A percentile compares a stretch with the other conserved stretches of the same genome.
These are phyloP conservation scores for Ceratoteleas bidentatus DNA, from an alignment of 1,140 invertebrate species.

Conservation along the genomic window DNA sequence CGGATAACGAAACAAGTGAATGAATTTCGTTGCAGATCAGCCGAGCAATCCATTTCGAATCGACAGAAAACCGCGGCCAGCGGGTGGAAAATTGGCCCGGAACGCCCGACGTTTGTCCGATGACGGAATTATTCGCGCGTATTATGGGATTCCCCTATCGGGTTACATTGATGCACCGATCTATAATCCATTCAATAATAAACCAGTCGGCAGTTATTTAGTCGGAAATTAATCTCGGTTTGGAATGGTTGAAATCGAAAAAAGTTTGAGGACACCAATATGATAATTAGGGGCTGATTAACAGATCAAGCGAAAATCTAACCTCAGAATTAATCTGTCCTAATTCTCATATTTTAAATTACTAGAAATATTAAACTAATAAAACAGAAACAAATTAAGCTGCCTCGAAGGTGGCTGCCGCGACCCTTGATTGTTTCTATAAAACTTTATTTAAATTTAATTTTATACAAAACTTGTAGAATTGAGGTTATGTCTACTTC, in stretches of 20 bases:
- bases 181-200: slow-evolving; percentile 71
- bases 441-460: no score
- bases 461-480: no score
- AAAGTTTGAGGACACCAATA: no score
- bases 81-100: slow-evolving; percentile 73
- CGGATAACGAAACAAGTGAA: slow-evolving; percentile 37
- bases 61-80: slow-evolving; percentile 62
- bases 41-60: slow-evolving; percentile 67
- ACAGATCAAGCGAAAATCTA: no score
- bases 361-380: no score
- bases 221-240: slow-evolving; percentile 26
- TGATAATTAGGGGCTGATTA: no score
- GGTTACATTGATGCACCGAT: slow-evolving; percentile 62
- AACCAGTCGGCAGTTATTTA: slow-evolving; percentile 49
- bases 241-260: background rate
- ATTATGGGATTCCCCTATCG: slow-evolving; percentile 67
- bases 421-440: no score
- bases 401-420: no score
- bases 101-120: slow-evolving; percentile 47
- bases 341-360: no score
- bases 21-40: slow-evolving; percentile 49
- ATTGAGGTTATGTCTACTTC: no score
- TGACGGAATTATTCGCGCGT: slow-evolving; percentile 58
- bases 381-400: no score
- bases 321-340: no score